Base-by-base conservation (phyloP, 2,113 vertebrate species). In the Megaceryle torquata region DNA sequence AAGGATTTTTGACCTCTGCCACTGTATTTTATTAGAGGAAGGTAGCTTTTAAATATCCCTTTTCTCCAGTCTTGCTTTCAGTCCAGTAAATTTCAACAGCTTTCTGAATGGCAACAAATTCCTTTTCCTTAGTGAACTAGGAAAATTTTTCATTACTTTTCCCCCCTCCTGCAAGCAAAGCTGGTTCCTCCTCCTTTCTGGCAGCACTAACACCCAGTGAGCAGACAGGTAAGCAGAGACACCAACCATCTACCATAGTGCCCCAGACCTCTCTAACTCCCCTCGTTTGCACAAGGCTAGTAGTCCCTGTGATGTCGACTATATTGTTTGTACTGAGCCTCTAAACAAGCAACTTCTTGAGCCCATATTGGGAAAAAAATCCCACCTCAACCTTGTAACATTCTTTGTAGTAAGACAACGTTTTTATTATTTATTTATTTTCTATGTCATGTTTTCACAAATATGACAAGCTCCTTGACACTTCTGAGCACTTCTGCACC, bases 71-170 rank as follows among this genome's bases (percentile, higher is more conserved):
- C 60, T 56, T 78, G 39, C 60, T 86, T 83, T 71, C 54, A 86
- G 75, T 22, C n/a, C 90, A 82, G 28, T 43, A 69, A 75, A 10
- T 79, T 88, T 60, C 83, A 86, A 43, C 35, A 91, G 72, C 64
- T 56, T 84, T 78, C 51, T 48, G 39, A 44, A 64, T 69, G 71
- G 94, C 48, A 87, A 75, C 35, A 91, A 93, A 95, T 71, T 84
- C 89, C 56, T 22, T 46, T 77, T 63, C 60, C 35, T 43, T 69
- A 28, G 46, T 51, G 51, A 92, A n/a, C 51, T 0, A 0, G 39
- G 65, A 75, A 95, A 75, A 65, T 35, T 16, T 84, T 86, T 95
- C 83, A 93, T 74, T 57, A 74, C 43, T 91, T 89, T 82, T 71
- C 56, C 13, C 68, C 35, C 57, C 69, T 87, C 65, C 26, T 53